These are phyloP conservation scores for Drosophila kikkawai DNA, from an alignment of 1,140 invertebrate species.

Conservation along the genomic window DNA sequence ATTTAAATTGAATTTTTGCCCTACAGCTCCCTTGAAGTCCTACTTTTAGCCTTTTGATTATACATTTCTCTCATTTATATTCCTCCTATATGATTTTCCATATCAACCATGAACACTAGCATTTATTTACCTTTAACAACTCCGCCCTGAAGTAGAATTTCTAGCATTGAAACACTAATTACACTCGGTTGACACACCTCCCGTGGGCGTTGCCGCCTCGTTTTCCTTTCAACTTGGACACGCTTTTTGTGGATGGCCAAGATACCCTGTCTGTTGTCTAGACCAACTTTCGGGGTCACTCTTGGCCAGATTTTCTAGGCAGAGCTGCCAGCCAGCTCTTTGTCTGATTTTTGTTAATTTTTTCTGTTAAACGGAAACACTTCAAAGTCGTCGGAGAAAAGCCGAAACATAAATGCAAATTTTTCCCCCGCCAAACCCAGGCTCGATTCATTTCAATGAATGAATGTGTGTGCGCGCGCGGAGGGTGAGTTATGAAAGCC, in stretches of 20 bases:
- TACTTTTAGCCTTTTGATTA: neutral
- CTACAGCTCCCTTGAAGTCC: neutral
- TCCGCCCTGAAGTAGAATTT: constrained; percentile 30
- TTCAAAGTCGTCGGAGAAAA: constrained; percentile 48
- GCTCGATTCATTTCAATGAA: constrained; percentile 53
- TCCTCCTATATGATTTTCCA: neutral
- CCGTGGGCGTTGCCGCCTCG: constrained; percentile 8
- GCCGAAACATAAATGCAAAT: constrained; percentile 66
- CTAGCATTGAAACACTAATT: constrained; percentile 51
- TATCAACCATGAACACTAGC: constrained; percentile 16
- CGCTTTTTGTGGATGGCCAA: constrained; percentile 18
- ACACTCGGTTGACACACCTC: constrained; percentile 32
- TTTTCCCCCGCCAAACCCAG: constrained; percentile 17
- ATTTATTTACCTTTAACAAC: constrained; percentile 44
- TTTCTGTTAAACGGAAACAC: constrained; percentile 44
- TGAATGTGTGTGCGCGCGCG: constrained; percentile 17
- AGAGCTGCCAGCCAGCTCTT: neutral
- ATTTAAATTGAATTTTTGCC: neutral
- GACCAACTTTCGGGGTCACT: constrained; percentile 31
- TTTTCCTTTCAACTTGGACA: constrained; percentile 14
- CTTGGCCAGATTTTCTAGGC: constrained; percentile 13
- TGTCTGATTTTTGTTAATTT: constrained; percentile 15
- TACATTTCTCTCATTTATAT: neutral
- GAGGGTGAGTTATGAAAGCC: constrained; percentile 65
- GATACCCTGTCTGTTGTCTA: constrained; percentile 30